phyloP scores from a whole-genome alignment of 2,888 invertebrate genomes.

The Xanthia icteritia region DNA sequence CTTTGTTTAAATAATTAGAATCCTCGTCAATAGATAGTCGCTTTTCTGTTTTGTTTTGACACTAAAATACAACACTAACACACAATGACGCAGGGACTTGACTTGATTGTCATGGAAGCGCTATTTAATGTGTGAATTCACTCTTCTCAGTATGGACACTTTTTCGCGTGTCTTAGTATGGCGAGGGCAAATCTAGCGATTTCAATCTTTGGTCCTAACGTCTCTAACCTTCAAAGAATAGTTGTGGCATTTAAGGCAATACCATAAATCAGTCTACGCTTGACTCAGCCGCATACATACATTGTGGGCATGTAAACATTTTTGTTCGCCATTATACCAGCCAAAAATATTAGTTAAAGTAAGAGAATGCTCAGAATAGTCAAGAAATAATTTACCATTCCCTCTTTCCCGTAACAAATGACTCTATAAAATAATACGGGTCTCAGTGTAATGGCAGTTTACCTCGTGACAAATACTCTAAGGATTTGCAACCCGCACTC shows the following conservation, averaged over 20 bases:
- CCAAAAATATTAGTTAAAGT: conserved; percentile 36
- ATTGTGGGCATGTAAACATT: conserved; percentile 42
- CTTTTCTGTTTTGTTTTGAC: not conserved
- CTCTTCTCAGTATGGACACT: not conserved
- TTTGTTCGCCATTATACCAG: conserved; percentile 36
- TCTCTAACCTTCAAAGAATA: conserved; percentile 4
- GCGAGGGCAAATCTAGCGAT: not conserved
- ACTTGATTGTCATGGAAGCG: not conserved
- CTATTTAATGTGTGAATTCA: not conserved
- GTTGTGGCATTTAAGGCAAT: conserved; percentile 12
- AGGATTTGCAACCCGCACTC: conserved; percentile 63
- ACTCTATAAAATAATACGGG: conserved; percentile 67
- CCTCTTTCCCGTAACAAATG: conserved; percentile 65
- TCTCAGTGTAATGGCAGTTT: conserved; percentile 64
- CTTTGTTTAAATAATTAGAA: not conserved
- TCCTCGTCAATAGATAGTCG: not conserved
- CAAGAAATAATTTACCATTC: conserved; percentile 61
- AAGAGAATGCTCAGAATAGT: conserved; percentile 42
- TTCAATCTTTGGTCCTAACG: not conserved
- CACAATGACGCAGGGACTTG: not conserved
- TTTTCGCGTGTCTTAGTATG: not conserved
- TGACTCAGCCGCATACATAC: conserved; percentile 19
- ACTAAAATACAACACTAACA: not conserved
- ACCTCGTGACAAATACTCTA: conserved; percentile 69
- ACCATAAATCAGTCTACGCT: conserved; percentile 50